Percentiles rank a stretch among this genome's conserved stretches.
These are phyloP conservation scores for silkworm (Bombyx mori) DNA, from an alignment of 1,140 invertebrate genomes.

Conservation along the genomic window ASM3026992v2 NC_085118.1:10336501-10337000, in stretches of 20 bases:
- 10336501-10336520: too few relatives aligned
- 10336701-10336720: slow-evolving; percentile 34
- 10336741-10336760: slow-evolving; percentile 19
- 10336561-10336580: too few relatives aligned
- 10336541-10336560: too few relatives aligned
- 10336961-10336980: too few relatives aligned
- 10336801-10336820: not conserved
- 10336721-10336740: slow-evolving; percentile 38
- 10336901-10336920: slow-evolving; percentile 5
- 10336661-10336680: slow-evolving; percentile 25
- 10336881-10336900: not conserved
- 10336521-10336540: too few relatives aligned
- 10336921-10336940: too few relatives aligned
- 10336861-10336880: too few relatives aligned
- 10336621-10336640: slow-evolving; percentile 5
- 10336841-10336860: too few relatives aligned
- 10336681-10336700: slow-evolving; percentile 42
- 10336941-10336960: too few relatives aligned
- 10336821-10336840: too few relatives aligned
- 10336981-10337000: too few relatives aligned
- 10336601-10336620: slow-evolving; percentile 15
- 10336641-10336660: slow-evolving; percentile 25
- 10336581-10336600: slow-evolving; percentile 8
- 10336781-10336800: not conserved
- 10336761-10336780: not conserved